Evolutionary conservation across 2,888 invertebrate species (phyloP), one percentile per base, ranked within the genome.

Genomic region (Tinea semifulvella): DNA sequence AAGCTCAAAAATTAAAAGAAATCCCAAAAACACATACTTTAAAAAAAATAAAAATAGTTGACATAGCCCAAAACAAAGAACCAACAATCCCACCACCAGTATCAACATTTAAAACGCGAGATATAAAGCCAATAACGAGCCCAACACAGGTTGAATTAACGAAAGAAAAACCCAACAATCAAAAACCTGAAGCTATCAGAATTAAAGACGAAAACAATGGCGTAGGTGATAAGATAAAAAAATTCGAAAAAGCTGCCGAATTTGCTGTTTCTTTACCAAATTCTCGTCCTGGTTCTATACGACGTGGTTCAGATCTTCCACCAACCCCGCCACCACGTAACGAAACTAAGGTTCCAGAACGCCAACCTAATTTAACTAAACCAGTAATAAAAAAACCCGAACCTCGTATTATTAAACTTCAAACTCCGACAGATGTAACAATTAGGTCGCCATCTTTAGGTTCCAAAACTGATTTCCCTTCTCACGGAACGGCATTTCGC

Each of bases 171-270:
- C 55, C 60, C 1, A 14, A 7, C 8, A 38, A 38, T 38, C n/a
- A 3, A n/a, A 22, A 40, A 22, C 20, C 13, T 5, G 22, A n/a
- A 11, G 49, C 51, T 3, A 52, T 54, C 6, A 48, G 50, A 27
- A 53, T 50, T 20, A 42, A 47, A 5, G 74, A 71, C 10, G 79
- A 79, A 47, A 63, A 68, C 0, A 75, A 74, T 49, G 77, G 80
- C 0, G 80, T 80, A n/a, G 77, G 80, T 5, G 77, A 80, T 49
- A 80, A 80, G 51, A 80, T 80, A 25, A 75, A 76, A 49, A 79
- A 73, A 48, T 80, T 80, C 31, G 79, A 80, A 49, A 77, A 73
- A 45, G 79, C 71, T 0, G 79, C 76, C 1, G 79, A 79, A 47
- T 72, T 73, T 38, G 77, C 77, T 1, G 63, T 53, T 1, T 59